Percentiles rank a stretch among this genome's conserved stretches.
Evolutionary conservation across 2,797 vertebrate species (phyloP).

Genomic region (Prionace glauca): DNA sequence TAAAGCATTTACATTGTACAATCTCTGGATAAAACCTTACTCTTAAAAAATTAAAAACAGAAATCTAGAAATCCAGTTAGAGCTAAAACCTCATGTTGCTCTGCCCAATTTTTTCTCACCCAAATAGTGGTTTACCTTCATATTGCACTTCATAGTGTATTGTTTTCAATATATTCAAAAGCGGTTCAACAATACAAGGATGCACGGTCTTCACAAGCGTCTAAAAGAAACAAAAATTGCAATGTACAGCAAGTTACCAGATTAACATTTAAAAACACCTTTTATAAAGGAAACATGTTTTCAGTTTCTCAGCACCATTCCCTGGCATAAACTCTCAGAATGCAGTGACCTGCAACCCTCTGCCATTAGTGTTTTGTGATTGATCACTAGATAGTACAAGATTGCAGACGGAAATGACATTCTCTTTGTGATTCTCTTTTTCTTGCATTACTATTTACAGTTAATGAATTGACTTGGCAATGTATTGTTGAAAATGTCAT

Average conservation of each 20-base stretch:
- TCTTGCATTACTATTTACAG: background rate
- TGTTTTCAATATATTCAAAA: conserved; percentile 59
- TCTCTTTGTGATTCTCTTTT: no score
- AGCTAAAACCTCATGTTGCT: background rate
- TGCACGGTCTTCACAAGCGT: conserved; percentile 51
- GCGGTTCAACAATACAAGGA: conserved; percentile 55
- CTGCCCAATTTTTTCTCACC: background rate
- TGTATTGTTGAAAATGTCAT: background rate
- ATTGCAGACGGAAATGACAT: background rate
- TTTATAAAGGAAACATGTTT: background rate
- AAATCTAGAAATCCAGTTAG: background rate
- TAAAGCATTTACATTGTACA: background rate
- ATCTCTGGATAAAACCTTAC: background rate
- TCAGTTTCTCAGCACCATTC: background rate
- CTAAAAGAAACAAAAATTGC: conserved; percentile 47
- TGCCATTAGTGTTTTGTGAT: no score
- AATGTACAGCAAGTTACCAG: background rate
- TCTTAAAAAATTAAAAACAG: background rate
- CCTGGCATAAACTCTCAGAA: background rate
- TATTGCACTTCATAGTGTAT: conserved; percentile 63
- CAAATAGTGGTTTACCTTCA: conserved; percentile 57
- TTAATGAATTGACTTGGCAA: background rate
- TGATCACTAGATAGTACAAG: background rate
- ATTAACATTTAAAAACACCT: background rate
- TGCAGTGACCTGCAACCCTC: background rate